Evolutionary conservation across 2,113 vertebrate species (phyloP), one percentile per base, ranked within the genome.

Genomic region (Vimba vimba): DNA sequence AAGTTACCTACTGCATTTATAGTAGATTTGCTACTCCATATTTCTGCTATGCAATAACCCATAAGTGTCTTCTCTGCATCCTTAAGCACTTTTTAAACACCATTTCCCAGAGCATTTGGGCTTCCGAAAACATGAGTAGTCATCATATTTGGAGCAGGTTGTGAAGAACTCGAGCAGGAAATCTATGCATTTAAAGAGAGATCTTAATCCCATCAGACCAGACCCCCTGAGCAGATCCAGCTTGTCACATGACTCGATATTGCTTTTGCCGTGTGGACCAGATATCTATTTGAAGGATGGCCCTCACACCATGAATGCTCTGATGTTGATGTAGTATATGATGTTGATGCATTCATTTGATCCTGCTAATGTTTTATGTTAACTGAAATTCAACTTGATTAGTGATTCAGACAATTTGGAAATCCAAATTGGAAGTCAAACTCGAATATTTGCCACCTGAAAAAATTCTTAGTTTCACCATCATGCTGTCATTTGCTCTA

Each of bases 131-230:
- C 59, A 83, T 59, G 50, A 74, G 71, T 55, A 79, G 80, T 89
- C 86, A 89, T 84, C 86, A 84, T 75, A 68, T 79, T 80, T 64
- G 47, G 43, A 76, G 80, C 66, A 87, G 69, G 52, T 78, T 30
- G 13, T 30, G 9, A 79, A 64, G 79, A 87, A 82, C 59, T 83
- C 82, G 82, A 59, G 81, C 71, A 55, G 45, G 62, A 88, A 84
- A 86, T 86, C 33, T 83, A 64, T 86, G 71, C 79, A 76, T 86
- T 77, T 86, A 74, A 86, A 82, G 79, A 83, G 69, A 87, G 57
- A 80, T 80, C 39, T 88, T 77, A 84, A 79, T 84, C 74, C 55
- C 83, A 84, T 84, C 82, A 80, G 75, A n/a, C 59, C 73, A 39
- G n/a, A 79, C 15, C 66, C 80, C 75, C 55, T 60, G 64, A 83